Percentiles rank a stretch among this genome's conserved stretches.
These are phyloP conservation scores for Drosophila sulfurigaster DNA, from an alignment of 1,140 invertebrate genomes.

Conservation along the genomic window DNA sequence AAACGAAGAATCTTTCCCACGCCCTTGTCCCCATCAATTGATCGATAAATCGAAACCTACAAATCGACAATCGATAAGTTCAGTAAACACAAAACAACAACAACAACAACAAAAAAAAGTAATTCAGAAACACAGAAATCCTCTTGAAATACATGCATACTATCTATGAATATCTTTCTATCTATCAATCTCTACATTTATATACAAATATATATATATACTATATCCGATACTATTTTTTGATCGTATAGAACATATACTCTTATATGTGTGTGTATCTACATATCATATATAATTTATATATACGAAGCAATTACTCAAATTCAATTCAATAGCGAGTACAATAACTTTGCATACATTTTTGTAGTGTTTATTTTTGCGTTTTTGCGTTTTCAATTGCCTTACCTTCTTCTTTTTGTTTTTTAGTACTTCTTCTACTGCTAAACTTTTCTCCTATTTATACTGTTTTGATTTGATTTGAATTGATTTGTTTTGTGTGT, in stretches of 20 bases:
- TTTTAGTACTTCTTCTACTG: constrained; percentile 27
- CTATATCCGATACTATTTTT: constrained; percentile 51
- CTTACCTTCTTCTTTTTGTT: constrained; percentile 35
- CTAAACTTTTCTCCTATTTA: background rate
- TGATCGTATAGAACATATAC: constrained; percentile 60
- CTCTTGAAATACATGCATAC: constrained; percentile 59
- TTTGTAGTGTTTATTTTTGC: constrained; percentile 78
- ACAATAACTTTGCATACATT: constrained; percentile 75
- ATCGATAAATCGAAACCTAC: constrained; percentile 15
- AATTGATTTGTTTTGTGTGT: constrained; percentile 32
- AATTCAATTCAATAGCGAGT: constrained; percentile 38
- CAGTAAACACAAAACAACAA: too few relatives aligned
- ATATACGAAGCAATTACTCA: constrained; percentile 4
- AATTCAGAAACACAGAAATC: constrained; percentile 39
- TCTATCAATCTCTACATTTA: constrained; percentile 36
- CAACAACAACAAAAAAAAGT: constrained; percentile 16
- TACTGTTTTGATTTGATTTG: constrained; percentile 15
- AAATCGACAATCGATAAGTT: constrained; percentile 16
- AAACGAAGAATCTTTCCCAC: constrained; percentile 40
- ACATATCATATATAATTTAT: constrained; percentile 41
- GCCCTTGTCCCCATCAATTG: constrained; percentile 8
- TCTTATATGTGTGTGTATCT: constrained; percentile 48
- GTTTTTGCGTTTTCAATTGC: constrained; percentile 46
- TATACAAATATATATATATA: constrained; percentile 40
- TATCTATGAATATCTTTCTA: constrained; percentile 55